Base-by-base conservation (phyloP, 2,888 invertebrate species). In the Drosophila algonquin region DNA sequence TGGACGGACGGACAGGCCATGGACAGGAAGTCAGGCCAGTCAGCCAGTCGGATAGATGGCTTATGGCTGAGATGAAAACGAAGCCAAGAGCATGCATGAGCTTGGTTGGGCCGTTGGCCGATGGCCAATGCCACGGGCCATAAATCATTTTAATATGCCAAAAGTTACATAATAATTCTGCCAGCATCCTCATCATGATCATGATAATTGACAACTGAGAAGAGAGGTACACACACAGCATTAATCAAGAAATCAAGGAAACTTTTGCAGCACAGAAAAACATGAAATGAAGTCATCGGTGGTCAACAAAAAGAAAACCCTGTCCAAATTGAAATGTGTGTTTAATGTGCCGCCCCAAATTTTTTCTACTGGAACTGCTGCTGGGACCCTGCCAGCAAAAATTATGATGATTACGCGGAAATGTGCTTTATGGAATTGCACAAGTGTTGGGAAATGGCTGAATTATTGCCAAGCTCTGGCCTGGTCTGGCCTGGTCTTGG, bases 91-190 rank as follows among this genome's bases (percentile, higher is more conserved):
- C 74, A 76, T 58, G 47, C 74, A 76, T 58, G 47, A 32, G 67
- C 52, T 62, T 59, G 67, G 18, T 12, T 1, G 27, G 52, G 48
- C 69, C 32, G 21, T 63, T 54, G 58, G 77, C 77, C 79, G 51
- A 72, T 80, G 87, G 87, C 78, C 88, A 89, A 89, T 89, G 86
- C 83, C 83, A 79, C 67, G 63, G 77, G 83, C 81, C 76, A 86
- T 86, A 86, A 86, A 86, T 86, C 86, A 86, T 86, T 88, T 86
- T 80, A 89, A 89, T 89, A 79, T 86, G 86, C 88, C 87, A 88
- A 87, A 81, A 86, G 87, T 84, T 84, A 84, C 84, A 84, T 84
- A 84, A 84, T 87, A 84, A 89, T 84, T 84, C 85, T 84, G 87
- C 77, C 76, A 63, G 81, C 60, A 87, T 62, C 74, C 55, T 59